A percentile compares a stretch with the other conserved stretches of the same genome.
Evolutionary conservation across 2,113 vertebrate species (phyloP).

Genomic region (Osmerus eperlanus): DNA sequence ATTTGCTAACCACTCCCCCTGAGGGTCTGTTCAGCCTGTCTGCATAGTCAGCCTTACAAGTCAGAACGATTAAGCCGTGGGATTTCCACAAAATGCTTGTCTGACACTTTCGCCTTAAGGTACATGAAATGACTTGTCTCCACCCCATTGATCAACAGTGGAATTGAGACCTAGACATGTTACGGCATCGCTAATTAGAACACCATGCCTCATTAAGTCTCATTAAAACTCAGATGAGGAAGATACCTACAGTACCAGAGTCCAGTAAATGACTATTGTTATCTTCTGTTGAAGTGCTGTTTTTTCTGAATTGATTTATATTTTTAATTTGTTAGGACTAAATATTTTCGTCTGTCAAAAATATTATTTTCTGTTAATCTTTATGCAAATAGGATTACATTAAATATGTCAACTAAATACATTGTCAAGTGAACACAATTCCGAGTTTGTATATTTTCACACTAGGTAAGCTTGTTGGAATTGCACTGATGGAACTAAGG

Average conservation of each 20-base stretch:
- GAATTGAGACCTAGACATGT: constrained; percentile 58
- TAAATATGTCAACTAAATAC: too few species aligned
- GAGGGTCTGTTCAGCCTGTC: not conserved
- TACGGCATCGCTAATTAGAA: constrained; percentile 61
- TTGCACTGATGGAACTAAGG: too few species aligned
- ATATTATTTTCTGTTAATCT: too few species aligned
- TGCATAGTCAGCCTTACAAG: not conserved
- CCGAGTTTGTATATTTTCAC: too few species aligned
- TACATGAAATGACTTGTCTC: constrained; percentile 55
- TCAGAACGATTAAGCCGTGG: constrained; percentile 17
- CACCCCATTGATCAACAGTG: constrained; percentile 63
- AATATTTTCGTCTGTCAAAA: too few species aligned
- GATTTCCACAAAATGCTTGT: constrained; percentile 35
- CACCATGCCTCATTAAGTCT: constrained; percentile 61
- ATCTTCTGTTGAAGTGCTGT: not conserved
- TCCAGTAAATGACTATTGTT: not conserved
- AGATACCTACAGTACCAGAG: constrained; percentile 23
- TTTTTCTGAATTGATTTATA: not conserved
- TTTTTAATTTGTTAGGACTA: not conserved
- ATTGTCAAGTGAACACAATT: too few species aligned
- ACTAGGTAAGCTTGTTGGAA: too few species aligned
- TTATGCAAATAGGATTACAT: too few species aligned
- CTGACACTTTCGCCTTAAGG: constrained; percentile 49
- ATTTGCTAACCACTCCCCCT: constrained; percentile 8
- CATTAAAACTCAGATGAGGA: constrained; percentile 61